Conservation (phyloP, 2,797 vertebrate genomes). For the Antrozous pallidus region DNA sequence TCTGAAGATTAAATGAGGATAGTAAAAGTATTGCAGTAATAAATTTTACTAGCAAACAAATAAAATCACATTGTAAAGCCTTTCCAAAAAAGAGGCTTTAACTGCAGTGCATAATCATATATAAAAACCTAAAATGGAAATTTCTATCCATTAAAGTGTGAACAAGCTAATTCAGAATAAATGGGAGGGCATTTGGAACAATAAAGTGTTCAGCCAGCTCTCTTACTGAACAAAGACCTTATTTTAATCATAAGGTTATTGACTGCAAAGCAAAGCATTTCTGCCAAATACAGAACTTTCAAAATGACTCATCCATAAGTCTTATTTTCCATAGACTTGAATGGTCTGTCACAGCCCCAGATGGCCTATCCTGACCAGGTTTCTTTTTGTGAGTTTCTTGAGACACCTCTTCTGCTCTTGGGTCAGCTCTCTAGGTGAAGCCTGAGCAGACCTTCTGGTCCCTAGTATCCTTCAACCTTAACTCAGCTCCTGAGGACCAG, state of each 20-base stretch:
- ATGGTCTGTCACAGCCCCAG: background rate
- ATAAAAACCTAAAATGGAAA: slow-evolving; percentile 76
- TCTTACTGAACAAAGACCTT: slow-evolving; percentile 61
- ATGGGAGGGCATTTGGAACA: slow-evolving; percentile 54
- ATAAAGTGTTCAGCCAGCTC: slow-evolving; percentile 45
- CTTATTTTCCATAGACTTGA: background rate
- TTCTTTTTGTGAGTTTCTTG: background rate
- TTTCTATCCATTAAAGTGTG: slow-evolving; percentile 61
- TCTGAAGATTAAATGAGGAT: slow-evolving; percentile 73
- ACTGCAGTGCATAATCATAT: slow-evolving; percentile 68
- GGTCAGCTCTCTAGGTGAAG: background rate
- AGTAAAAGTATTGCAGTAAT: slow-evolving; percentile 71
- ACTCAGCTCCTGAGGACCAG: background rate
- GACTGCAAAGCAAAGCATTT: slow-evolving; percentile 58
- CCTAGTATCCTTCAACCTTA: background rate
- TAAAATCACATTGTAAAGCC: slow-evolving; percentile 74
- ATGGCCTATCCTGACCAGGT: background rate
- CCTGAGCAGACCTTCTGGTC: background rate
- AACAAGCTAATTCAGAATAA: slow-evolving; percentile 74
- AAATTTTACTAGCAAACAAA: slow-evolving; percentile 79
- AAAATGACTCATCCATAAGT: slow-evolving; percentile 38
- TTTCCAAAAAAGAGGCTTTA: slow-evolving; percentile 68
- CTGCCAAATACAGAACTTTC: slow-evolving; percentile 71
- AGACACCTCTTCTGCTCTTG: background rate
- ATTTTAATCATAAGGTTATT: slow-evolving; percentile 72